Evolutionary conservation across 2,888 invertebrate genomes (phyloP).

Genomic region (Alitta virens): DNA sequence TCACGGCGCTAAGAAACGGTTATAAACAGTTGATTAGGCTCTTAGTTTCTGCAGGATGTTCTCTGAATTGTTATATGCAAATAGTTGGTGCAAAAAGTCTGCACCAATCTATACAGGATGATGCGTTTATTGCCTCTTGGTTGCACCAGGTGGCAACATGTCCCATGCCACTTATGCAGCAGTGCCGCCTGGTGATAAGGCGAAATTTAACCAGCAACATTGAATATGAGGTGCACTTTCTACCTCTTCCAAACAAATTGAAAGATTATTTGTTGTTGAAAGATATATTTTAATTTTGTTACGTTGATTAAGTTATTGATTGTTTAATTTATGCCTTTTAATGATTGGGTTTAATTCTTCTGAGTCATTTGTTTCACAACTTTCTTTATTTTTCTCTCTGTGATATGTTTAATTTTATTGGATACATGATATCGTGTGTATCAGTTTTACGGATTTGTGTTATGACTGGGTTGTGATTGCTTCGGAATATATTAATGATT

Average conservation of each 20-base stretch:
- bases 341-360: too few species aligned
- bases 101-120: not conserved
- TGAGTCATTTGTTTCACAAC: too few species aligned
- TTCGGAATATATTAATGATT: too few species aligned
- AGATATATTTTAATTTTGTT: not conserved
- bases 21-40: constrained; percentile 6
- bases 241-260: constrained; percentile 13
- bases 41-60: constrained; percentile 12
- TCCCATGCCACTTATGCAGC: constrained; percentile 6
- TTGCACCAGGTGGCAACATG: not conserved
- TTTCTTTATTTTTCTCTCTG: too few species aligned
- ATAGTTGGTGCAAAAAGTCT: not conserved
- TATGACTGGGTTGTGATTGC: too few species aligned
- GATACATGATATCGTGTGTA: too few species aligned
- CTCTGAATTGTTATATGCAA: not conserved
- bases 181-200: constrained; percentile 7
- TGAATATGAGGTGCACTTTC: constrained; percentile 4
- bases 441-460: too few species aligned
- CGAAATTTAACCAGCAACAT: constrained; percentile 10
- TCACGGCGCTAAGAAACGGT: constrained; percentile 8
- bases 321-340: too few species aligned
- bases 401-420: too few species aligned
- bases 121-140: not conserved
- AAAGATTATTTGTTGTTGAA: constrained; percentile 13
- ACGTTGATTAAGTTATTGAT: too few species aligned